Base-by-base conservation (phyloP, 2,888 invertebrate genomes). In the Dryococelus australis region DNA sequence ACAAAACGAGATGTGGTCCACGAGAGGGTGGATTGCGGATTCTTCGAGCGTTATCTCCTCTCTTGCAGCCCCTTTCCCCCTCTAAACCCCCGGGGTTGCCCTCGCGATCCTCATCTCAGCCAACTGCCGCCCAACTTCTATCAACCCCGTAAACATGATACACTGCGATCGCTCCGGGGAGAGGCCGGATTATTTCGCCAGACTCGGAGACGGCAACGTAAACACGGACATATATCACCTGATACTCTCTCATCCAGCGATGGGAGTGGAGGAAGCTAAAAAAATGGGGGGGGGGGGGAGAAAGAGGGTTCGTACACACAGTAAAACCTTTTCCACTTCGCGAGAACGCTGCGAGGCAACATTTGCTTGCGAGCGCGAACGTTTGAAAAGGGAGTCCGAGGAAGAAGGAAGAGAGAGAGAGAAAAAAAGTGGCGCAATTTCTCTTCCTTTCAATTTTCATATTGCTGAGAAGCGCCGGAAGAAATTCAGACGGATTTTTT, bases 141-240 rank as follows among this genome's bases (percentile, higher is more conserved):
- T 65, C 65, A 65, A 65, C 65, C 65, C 65, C 35, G 27, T 83
- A 83, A 43, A 43, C 28, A 83, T 83, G 83, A 83, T 83, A 35
- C 83, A 83, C 28, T 28, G 83, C 83, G 83, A 83, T 83, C 43
- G 83, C 43, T 24, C 43, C 83, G 28, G 28, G 83, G 35, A n/a
- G 83, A 28, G 28, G 5, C 35, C 20, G 83, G 28, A 35, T 83
- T 83, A 83, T 43, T 83, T 83, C 65, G 83, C 83, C 28, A 83
- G 83, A 83, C 28, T 13, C 65, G 65, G 24, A 20, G 28, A 35
- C 24, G 43, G 13, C 83, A 20, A 27, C 12, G 83, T 83, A 83
- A 83, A 83, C 83, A 83, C 83, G 28, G 43, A 35, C 83, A 83
- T 83, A 83, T 35, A 83, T 83, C 83, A 83, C 83, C 35, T 83